Evolutionary conservation across 2,888 invertebrate species (phyloP).

Genomic region (Rotaria macrura): DNA sequence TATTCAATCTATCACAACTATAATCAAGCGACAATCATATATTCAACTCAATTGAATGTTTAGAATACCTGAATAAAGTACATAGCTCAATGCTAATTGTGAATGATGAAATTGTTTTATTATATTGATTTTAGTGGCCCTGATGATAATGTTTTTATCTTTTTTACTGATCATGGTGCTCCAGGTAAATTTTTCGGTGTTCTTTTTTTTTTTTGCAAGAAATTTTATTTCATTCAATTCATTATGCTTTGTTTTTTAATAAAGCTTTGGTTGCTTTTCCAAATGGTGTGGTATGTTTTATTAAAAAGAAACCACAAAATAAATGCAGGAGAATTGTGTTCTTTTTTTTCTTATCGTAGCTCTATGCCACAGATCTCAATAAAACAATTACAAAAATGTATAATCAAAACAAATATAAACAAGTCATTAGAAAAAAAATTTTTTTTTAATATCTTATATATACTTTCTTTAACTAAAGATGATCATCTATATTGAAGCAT

Average conservation of each 20-base stretch:
- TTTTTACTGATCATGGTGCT: constrained; percentile 59
- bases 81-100: too few species aligned
- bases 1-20: background rate
- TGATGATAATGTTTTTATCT: constrained; percentile 57
- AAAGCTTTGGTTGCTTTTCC: constrained; percentile 55
- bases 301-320: too few species aligned
- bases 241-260: constrained; percentile 19
- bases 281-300: constrained; percentile 29
- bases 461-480: constrained; percentile 48
- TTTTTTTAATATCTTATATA: background rate
- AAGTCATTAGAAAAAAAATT: constrained; percentile 42
- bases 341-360: constrained; percentile 37
- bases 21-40: too few species aligned
- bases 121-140: constrained; percentile 50
- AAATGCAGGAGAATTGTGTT: background rate
- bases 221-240: too few species aligned
- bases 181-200: constrained; percentile 37
- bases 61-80: too few species aligned
- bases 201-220: background rate
- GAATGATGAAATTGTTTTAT: too few species aligned
- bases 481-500: constrained; percentile 58
- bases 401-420: constrained; percentile 49
- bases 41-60: too few species aligned
- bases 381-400: constrained; percentile 51
- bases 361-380: constrained; percentile 48